Percentiles rank a stretch among this genome's conserved stretches.
These are phyloP conservation scores for Manis javanica DNA, from an alignment of 2,797 vertebrate species.

Conservation along the genomic window DNA sequence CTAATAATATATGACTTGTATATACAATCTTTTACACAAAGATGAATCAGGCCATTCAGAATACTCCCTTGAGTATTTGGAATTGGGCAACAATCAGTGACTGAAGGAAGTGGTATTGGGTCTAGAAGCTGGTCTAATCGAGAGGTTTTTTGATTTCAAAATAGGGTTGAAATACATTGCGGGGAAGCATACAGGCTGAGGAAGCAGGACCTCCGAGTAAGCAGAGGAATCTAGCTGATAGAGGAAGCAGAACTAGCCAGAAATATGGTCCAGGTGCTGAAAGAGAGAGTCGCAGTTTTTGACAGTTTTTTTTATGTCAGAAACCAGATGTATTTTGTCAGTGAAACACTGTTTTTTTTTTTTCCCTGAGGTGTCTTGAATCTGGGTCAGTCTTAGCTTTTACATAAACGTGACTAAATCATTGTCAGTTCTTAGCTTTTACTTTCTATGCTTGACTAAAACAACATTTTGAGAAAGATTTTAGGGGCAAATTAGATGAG, in stretches of 20 bases:
- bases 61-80: neutral
- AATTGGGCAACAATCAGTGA: neutral
- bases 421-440: neutral
- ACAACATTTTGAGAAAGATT: neutral
- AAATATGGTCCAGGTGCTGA: neutral
- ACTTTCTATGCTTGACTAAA: neutral
- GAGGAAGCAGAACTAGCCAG: neutral
- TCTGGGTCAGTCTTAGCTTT: neutral
- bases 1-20: neutral
- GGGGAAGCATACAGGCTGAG: neutral
- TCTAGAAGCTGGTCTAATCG: neutral
- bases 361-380: neutral
- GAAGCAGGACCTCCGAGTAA: neutral
- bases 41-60: neutral
- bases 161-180: neutral
- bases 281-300: neutral
- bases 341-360: neutral
- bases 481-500: neutral
- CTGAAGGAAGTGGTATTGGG: neutral
- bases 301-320: neutral
- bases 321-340: neutral
- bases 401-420: neutral
- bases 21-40: neutral
- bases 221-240: neutral
- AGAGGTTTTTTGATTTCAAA: neutral